A percentile compares a stretch with the other conserved stretches of the same genome.
These are phyloP conservation scores for Apogon hyalosoma DNA, from an alignment of 2,797 vertebrate genomes.

Conservation along the genomic window DNA sequence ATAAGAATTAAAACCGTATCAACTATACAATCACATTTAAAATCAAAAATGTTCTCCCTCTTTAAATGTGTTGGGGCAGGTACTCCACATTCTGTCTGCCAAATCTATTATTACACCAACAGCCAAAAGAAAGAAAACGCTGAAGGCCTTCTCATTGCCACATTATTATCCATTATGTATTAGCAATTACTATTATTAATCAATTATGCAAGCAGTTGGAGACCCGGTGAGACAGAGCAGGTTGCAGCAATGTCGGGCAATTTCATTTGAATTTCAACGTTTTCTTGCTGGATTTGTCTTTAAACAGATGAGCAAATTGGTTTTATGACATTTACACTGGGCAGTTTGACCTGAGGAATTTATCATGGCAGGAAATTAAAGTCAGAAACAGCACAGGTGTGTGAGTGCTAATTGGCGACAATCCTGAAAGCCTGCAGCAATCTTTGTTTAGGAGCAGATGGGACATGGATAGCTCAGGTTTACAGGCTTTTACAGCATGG, in stretches of 20 bases:
- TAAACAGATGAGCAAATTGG: conserved; percentile 31
- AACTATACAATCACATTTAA: conserved; percentile 8
- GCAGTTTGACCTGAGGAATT: conserved; percentile 27
- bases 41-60: conserved; percentile 9
- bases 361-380: background rate
- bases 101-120: conserved; percentile 17
- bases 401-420: conserved; percentile 30
- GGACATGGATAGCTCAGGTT: conserved; percentile 16
- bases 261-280: conserved; percentile 41
- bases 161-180: conserved; percentile 67
- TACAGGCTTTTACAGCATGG: conserved; percentile 22
- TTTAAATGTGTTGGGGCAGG: conserved; percentile 16
- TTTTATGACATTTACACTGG: conserved; percentile 60
- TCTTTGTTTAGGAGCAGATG: conserved; percentile 33
- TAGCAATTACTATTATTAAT: conserved; percentile 61
- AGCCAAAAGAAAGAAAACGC: conserved; percentile 28
- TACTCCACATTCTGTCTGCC: conserved; percentile 6
- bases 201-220: conserved; percentile 53
- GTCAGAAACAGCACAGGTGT: conserved; percentile 23
- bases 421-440: conserved; percentile 26
- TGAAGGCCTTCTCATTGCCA: conserved; percentile 23
- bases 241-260: conserved; percentile 18
- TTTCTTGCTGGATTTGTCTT: conserved; percentile 23
- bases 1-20: background rate
- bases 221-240: conserved; percentile 13